phyloP scores from a whole-genome alignment of 2,113 vertebrate genomes.

The Leptocoma aspasia region DNA sequence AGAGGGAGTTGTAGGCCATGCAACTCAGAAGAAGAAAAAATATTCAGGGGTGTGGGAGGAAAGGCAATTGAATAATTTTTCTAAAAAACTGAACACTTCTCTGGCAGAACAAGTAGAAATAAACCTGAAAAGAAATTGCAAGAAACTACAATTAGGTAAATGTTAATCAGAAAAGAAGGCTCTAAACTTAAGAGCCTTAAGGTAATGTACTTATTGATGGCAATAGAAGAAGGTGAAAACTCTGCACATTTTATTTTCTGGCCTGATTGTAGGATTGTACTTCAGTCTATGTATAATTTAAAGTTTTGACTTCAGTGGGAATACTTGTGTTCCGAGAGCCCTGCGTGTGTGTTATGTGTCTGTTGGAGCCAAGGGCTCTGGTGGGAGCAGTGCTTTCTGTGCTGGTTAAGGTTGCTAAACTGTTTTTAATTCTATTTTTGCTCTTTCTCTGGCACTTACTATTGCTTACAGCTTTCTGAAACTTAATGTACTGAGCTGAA shows the following conservation, averaged over 20 bases:
- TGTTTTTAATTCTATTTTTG: constrained; percentile 7
- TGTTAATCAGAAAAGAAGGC: neutral
- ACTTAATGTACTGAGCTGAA: neutral
- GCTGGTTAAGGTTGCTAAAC: neutral
- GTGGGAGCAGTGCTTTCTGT: neutral
- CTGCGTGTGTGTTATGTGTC: neutral
- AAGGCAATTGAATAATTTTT: neutral
- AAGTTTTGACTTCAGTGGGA: neutral
- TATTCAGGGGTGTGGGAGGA: neutral
- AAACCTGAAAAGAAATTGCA: neutral
- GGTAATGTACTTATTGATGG: neutral
- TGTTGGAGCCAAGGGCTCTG: neutral
- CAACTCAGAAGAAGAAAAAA: neutral
- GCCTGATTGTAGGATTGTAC: neutral
- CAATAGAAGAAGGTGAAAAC: neutral
- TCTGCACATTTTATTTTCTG: neutral
- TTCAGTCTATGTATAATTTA: neutral
- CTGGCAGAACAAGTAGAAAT: neutral
- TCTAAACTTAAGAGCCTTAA: neutral
- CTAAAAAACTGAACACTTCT: neutral
- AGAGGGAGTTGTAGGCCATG: neutral
- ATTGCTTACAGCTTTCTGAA: neutral
- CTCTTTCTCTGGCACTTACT: neutral
- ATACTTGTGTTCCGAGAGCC: neutral
- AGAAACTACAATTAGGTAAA: neutral